Evolutionary conservation across 2,113 vertebrate genomes (phyloP), one percentile per base, ranked within the genome.

Genomic region (Colistium nudipinnis): DNA sequence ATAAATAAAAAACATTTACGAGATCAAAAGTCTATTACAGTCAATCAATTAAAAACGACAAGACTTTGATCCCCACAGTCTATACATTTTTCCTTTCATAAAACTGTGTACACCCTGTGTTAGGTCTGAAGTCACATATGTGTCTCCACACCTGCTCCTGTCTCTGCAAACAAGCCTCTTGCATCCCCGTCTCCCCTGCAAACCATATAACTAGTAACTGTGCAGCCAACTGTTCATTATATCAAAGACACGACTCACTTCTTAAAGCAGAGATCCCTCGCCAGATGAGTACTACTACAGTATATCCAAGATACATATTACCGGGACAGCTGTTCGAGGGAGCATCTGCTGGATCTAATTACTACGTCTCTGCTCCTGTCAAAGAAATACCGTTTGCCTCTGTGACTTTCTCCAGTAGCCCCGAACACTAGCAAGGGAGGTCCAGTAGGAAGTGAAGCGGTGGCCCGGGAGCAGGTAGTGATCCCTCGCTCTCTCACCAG

Each of bases 311-410:
- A 53, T 66, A 54, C 56, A 68, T 72, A 87, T 89, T 87, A 88
- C 85, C 56, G 69, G 81, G 51, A 73, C 81, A 86, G 81, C 84
- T 84, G 78, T 81, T 83, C 51, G 76, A 84, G 72, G 31, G 70
- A 70, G 81, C 73, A 74, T 87, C 87, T 87, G 78, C 78, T 83
- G 67, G 76, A 87, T 91, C 82, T 87, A 88, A 91, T 90, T 88
- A 88, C 74, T 62, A 52, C 68, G 81, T 82, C 87, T 89, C 68
- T 90, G 83, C 64, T 79, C 76, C 82, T 88, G 85, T 87, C 86
- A 90, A 80, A 80, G 74, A 86, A 88, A 88, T 86, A 44, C 51
- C 49, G 68, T 66, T 65, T 76, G 66, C 71, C 62, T 71, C 60
- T 14, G 49, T 88, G 87, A 89, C 81, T 83, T 49, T 87, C 60